Evolutionary conservation across 2,888 invertebrate genomes (phyloP).

Genomic region (Diarsia rubi): DNA sequence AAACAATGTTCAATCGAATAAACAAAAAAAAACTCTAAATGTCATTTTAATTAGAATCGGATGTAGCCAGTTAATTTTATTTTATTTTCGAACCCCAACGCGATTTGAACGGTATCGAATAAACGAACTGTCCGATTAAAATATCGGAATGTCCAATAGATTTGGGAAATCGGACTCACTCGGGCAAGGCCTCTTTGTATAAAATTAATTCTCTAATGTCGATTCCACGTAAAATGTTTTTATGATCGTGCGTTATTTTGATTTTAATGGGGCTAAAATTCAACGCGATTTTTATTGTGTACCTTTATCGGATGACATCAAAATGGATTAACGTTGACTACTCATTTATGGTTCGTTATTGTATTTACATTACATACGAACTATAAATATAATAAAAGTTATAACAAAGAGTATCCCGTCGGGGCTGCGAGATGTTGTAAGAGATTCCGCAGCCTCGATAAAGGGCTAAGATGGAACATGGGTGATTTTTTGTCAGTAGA

Average conservation of each 20-base stretch:
- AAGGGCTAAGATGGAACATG: too few species aligned
- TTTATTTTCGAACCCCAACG: slow-evolving; percentile 45
- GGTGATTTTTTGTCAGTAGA: too few species aligned
- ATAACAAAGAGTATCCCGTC: too few species aligned
- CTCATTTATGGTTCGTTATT: too few species aligned
- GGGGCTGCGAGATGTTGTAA: too few species aligned
- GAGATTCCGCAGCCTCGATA: too few species aligned
- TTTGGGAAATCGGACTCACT: slow-evolving; percentile 61
- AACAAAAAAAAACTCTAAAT: slow-evolving; percentile 27
- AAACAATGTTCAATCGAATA: not conserved
- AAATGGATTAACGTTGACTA: too few species aligned
- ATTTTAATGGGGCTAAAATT: slow-evolving; percentile 12
- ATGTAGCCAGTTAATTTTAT: slow-evolving; percentile 55
- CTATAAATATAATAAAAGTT: too few species aligned
- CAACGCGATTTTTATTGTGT: not conserved
- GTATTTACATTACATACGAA: too few species aligned
- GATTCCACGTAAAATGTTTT: slow-evolving; percentile 34
- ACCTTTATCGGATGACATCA: too few species aligned
- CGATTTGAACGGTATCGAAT: slow-evolving; percentile 59
- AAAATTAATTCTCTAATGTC: slow-evolving; percentile 37
- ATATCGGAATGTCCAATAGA: slow-evolving; percentile 70
- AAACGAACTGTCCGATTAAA: slow-evolving; percentile 67
- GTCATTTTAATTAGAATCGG: slow-evolving; percentile 53
- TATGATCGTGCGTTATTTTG: slow-evolving; percentile 22
- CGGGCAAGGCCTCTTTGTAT: slow-evolving; percentile 49